Percentiles rank a stretch among this genome's conserved stretches.
Conservation (phyloP, 2,888 invertebrate species). For the Drosophila meridiana region DNA sequence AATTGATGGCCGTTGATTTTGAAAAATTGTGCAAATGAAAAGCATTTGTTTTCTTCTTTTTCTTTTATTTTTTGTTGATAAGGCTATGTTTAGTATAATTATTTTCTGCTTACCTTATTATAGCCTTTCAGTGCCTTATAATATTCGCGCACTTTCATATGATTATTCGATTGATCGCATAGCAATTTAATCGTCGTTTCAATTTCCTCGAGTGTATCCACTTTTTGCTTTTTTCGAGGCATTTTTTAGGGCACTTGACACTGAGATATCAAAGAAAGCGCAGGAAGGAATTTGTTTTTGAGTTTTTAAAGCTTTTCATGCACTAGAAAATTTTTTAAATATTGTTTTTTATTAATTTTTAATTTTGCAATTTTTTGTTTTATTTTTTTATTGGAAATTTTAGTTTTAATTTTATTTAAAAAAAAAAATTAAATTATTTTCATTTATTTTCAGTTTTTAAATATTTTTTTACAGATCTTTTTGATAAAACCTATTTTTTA, state of each 20-base stretch:
- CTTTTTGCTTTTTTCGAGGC: conserved; percentile 82
- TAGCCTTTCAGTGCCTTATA: conserved; percentile 90
- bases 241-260: conserved; percentile 46
- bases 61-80: too few species aligned
- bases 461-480: too few species aligned
- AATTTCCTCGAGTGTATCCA: conserved; percentile 85
- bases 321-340: too few species aligned
- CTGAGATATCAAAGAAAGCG: not conserved
- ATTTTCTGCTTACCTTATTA: conserved; percentile 88
- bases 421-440: too few species aligned
- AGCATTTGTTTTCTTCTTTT: not conserved
- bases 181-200: conserved; percentile 88
- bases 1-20: conserved; percentile 9
- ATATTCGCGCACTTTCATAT: conserved; percentile 91
- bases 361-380: too few species aligned
- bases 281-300: too few species aligned
- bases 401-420: too few species aligned
- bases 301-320: too few species aligned
- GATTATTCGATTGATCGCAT: conserved; percentile 91
- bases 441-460: too few species aligned
- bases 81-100: not conserved
- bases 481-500: too few species aligned
- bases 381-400: too few species aligned
- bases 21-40: not conserved
- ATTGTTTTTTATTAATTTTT: too few species aligned